Conservation (phyloP, 2,113 vertebrate species). For the Austrofundulus limnaeus region DNA sequence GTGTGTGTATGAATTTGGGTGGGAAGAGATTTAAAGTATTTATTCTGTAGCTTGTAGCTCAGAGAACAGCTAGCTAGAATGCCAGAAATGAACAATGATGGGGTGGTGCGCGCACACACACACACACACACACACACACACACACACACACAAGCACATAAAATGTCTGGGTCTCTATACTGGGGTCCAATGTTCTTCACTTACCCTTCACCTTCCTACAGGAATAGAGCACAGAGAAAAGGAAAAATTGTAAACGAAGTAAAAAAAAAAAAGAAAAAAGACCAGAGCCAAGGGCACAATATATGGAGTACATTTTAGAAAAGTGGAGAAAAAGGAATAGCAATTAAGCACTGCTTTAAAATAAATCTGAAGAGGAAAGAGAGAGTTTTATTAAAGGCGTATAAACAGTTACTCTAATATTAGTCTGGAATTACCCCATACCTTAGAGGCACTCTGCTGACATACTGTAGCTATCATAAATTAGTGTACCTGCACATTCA, state of each 20-base stretch:
- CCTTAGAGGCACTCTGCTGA: neutral
- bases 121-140: constrained; percentile 15
- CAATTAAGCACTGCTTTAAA: neutral
- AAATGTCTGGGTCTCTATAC: constrained; percentile 50
- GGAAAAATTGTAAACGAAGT: constrained; percentile 45
- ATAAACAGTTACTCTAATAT: neutral
- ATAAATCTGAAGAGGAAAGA: neutral
- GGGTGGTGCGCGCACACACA: constrained; percentile 15
- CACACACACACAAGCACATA: constrained; percentile 21
- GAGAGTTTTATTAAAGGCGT: neutral
- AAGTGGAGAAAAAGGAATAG: neutral
- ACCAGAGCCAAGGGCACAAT: constrained; percentile 2
- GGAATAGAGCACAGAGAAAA: constrained; percentile 29
- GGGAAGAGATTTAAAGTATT: constrained; percentile 69
- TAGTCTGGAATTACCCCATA: neutral
- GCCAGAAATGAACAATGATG: constrained; percentile 73
- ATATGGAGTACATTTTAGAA: constrained; percentile 6
- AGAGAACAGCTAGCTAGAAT: constrained; percentile 59
- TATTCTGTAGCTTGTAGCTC: constrained; percentile 68
- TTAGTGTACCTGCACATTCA: neutral
- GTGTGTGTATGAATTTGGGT: too few species aligned
- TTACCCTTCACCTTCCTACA: constrained; percentile 65
- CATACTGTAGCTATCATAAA: neutral
- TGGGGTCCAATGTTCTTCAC: constrained; percentile 63
- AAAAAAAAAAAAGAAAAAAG: constrained; percentile 13